phyloP scores from a whole-genome alignment of 2,113 vertebrate genomes.

The Austrofundulus limnaeus region DNA sequence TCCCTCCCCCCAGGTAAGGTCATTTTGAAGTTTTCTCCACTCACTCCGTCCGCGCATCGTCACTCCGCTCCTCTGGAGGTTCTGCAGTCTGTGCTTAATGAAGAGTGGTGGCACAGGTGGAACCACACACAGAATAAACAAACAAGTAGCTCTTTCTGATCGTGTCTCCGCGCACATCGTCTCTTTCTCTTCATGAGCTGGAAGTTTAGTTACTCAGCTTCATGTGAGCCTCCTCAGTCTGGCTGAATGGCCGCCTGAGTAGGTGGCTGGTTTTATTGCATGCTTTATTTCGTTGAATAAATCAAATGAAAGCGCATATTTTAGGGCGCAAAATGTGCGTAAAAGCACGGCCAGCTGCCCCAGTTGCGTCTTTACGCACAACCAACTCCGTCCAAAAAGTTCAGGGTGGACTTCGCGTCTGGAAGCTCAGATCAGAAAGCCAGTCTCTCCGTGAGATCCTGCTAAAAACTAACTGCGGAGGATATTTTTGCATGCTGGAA shows the following conservation, averaged over 20 bases:
- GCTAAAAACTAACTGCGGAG: neutral
- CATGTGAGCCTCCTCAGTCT: neutral
- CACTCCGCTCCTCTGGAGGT: neutral
- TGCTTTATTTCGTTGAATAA: neutral
- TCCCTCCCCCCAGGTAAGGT: constrained; percentile 52
- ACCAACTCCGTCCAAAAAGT: constrained; percentile 19
- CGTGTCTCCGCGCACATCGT: constrained; percentile 18
- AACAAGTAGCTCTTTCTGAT: neutral
- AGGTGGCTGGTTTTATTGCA: too few species aligned
- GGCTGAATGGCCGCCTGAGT: neutral
- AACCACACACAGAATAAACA: constrained; percentile 10
- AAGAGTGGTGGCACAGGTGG: neutral
- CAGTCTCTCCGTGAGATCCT: neutral
- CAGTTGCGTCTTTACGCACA: constrained; percentile 29
- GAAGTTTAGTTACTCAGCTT: constrained; percentile 29
- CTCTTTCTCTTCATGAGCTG: neutral
- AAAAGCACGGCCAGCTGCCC: too few species aligned
- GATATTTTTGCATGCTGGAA: neutral
- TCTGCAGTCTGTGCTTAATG: neutral
- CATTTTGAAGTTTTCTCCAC: constrained; percentile 42
- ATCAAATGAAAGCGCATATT: neutral
- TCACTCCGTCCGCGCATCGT: neutral
- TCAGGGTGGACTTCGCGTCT: neutral
- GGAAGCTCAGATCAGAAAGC: neutral
- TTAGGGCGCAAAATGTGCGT: too few species aligned